Conservation (phyloP, 1,140 invertebrate species). For the Bactericera cockerelli region DNA sequence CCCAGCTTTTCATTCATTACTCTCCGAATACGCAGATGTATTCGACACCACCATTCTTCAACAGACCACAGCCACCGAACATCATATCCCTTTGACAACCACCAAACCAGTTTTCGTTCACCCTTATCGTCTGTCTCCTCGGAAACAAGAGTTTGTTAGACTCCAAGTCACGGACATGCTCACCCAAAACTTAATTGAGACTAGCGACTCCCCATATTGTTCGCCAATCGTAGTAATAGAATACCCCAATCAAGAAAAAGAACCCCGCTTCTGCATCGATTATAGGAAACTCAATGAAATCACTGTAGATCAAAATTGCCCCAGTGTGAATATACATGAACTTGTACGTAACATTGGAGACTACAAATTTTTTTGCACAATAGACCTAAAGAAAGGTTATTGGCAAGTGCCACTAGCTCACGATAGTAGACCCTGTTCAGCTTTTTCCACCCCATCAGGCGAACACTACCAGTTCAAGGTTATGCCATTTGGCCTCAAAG, state of each 20-base stretch:
- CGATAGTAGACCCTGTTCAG: slow-evolving; percentile 26
- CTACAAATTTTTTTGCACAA: neutral
- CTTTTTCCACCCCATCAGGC: slow-evolving; percentile 24
- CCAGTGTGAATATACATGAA: neutral
- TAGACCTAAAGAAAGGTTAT: slow-evolving; percentile 24
- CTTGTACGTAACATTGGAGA: neutral
- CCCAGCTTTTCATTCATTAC: neutral
- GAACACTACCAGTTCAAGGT: slow-evolving; percentile 23
- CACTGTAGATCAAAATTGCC: neutral
- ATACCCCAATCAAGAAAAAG: neutral
- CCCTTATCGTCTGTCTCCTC: neutral
- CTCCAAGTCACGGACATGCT: neutral
- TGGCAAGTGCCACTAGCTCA: slow-evolving; percentile 21
- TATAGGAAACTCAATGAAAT: neutral
- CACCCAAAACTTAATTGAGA: neutral
- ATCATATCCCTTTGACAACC: neutral
- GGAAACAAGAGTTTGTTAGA: slow-evolving; percentile 2
- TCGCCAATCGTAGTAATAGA: neutral
- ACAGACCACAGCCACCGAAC: neutral
- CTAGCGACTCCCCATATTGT: neutral
- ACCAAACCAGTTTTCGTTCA: neutral
- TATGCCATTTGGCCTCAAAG: slow-evolving; percentile 29
- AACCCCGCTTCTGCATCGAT: neutral
- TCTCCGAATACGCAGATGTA: neutral
- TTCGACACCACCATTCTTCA: neutral